Conservation (phyloP, 2,888 invertebrate genomes). For the Lysandra coridon region DNA sequence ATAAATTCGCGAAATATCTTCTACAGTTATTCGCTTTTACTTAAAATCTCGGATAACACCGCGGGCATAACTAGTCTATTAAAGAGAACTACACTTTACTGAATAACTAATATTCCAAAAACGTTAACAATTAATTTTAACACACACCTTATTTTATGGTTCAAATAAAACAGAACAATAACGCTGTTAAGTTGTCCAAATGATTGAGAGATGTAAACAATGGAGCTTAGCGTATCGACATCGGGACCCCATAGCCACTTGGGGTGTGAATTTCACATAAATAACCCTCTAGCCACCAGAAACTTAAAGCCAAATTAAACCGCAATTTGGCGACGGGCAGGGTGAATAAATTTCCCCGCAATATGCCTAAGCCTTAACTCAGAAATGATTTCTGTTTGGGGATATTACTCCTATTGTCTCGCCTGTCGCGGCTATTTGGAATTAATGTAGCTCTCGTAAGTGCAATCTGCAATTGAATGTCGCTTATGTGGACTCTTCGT, state of each 20-base stretch:
- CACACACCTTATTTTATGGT: not conserved
- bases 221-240: constrained; percentile 18
- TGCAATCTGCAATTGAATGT: not conserved
- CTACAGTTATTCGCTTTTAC: too few species aligned
- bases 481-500: not conserved
- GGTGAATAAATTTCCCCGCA: constrained; percentile 68
- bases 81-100: too few species aligned
- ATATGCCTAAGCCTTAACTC: constrained; percentile 55
- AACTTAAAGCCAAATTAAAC: constrained; percentile 71
- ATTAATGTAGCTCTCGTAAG: constrained; percentile 17
- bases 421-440: constrained; percentile 9
- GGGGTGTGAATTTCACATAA: constrained; percentile 51
- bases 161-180: not conserved
- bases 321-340: constrained; percentile 58
- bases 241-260: constrained; percentile 31
- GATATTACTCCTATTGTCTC: constrained; percentile 17
- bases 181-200: constrained; percentile 19
- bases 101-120: too few species aligned
- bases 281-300: constrained; percentile 50
- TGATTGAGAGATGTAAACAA: constrained; percentile 25
- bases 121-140: too few species aligned
- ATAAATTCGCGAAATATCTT: too few species aligned
- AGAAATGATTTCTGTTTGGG: constrained; percentile 50
- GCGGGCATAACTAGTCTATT: too few species aligned
- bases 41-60: too few species aligned